phyloP scores from a whole-genome alignment of 2,113 vertebrate genomes.

The Neopipo cinnamomea region DNA sequence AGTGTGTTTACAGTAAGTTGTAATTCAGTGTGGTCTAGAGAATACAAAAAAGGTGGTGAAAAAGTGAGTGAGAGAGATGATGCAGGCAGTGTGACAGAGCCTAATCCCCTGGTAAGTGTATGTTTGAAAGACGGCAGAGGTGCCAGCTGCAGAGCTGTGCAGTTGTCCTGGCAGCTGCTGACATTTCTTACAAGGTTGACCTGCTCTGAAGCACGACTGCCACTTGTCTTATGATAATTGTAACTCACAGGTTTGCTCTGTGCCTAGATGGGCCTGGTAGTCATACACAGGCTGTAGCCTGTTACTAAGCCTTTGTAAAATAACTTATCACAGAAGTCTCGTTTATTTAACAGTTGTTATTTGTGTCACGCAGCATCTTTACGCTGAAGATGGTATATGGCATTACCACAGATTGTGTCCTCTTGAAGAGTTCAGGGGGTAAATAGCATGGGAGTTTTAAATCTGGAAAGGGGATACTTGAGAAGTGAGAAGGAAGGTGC shows the following conservation, averaged over 20 bases:
- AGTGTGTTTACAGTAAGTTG: background rate
- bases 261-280: background rate
- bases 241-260: background rate
- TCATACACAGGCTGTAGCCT: background rate
- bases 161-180: background rate
- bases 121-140: background rate
- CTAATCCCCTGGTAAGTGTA: background rate
- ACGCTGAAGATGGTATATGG: background rate
- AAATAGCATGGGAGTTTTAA: background rate
- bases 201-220: background rate
- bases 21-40: background rate
- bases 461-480: background rate
- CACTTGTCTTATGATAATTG: background rate
- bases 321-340: background rate
- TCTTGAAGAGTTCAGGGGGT: background rate
- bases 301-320: background rate
- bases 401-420: accelerated
- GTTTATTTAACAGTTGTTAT: background rate
- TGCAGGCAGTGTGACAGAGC: background rate
- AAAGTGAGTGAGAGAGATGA: background rate
- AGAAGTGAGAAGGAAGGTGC: background rate
- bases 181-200: background rate
- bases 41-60: background rate
- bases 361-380: background rate
- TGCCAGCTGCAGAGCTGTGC: background rate